phyloP scores from a whole-genome alignment of 1,140 invertebrate genomes.

The Ostrea denselamellosa region DNA sequence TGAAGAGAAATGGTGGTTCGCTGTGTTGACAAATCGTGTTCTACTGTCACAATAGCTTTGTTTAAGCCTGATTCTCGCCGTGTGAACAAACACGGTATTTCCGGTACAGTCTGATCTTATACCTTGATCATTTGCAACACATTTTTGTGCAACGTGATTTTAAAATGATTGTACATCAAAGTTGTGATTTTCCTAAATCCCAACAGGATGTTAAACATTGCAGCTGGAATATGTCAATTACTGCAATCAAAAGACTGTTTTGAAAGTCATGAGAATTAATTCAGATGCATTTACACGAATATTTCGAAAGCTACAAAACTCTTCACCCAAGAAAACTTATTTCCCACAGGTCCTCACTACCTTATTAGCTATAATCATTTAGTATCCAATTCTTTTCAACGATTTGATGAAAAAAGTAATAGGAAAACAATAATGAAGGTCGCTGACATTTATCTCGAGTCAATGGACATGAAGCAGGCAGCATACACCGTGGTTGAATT shows the following conservation, averaged over 20 bases:
- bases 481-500: too few relatives aligned
- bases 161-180: neutral
- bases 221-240: neutral
- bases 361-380: too few relatives aligned
- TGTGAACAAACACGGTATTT: conserved; percentile 15
- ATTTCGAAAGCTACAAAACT: too few relatives aligned
- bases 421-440: too few relatives aligned
- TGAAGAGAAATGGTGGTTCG: neutral
- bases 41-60: neutral
- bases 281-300: too few relatives aligned
- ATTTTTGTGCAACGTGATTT: neutral
- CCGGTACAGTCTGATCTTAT: conserved; percentile 8
- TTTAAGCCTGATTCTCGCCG: neutral
- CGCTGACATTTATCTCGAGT: too few relatives aligned
- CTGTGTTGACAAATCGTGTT: neutral
- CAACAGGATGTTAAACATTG: neutral
- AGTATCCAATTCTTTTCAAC: too few relatives aligned
- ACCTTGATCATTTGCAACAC: neutral
- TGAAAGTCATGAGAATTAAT: too few relatives aligned
- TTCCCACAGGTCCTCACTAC: too few relatives aligned
- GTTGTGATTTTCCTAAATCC: neutral
- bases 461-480: too few relatives aligned
- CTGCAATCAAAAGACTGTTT: neutral
- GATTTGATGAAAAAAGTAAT: too few relatives aligned
- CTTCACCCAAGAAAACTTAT: too few relatives aligned